These are phyloP conservation scores for Bradypodion ventrale DNA, from an alignment of 2,797 vertebrate species.

Conservation along the genomic window DNA sequence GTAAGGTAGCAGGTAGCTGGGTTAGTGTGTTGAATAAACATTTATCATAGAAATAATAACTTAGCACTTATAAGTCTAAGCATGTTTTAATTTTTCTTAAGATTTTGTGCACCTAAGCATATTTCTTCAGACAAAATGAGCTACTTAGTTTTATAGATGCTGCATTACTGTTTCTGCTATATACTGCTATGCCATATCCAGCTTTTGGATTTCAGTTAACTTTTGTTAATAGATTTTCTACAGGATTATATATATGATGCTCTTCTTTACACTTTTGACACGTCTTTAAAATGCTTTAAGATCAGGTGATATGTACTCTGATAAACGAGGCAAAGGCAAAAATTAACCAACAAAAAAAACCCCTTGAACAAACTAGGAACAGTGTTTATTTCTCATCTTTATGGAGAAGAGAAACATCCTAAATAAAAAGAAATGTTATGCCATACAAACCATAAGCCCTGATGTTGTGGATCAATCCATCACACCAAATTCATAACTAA, in stretches of 20 bases:
- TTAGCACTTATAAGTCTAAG: too few relatives aligned
- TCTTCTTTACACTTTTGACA: neutral
- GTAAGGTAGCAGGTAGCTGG: too few relatives aligned
- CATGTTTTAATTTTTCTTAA: too few relatives aligned
- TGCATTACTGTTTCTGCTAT: too few relatives aligned
- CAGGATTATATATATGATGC: neutral
- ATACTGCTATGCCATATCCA: neutral
- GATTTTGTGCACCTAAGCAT: too few relatives aligned
- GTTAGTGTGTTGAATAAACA: too few relatives aligned
- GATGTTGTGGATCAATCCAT: neutral
- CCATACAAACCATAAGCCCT: neutral
- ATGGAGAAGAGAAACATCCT: conserved; percentile 15
- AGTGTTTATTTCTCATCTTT: conserved; percentile 35
- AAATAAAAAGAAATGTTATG: neutral
- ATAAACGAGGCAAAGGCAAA: neutral
- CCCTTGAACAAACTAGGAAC: neutral
- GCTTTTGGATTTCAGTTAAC: neutral
- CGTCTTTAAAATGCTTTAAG: neutral
- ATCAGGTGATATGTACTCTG: neutral
- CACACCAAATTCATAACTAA: neutral
- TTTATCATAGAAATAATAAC: too few relatives aligned
- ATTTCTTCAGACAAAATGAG: too few relatives aligned
- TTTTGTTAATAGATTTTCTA: neutral
- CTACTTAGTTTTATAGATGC: too few relatives aligned
- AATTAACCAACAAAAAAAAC: neutral